Evolutionary conservation across 1,140 invertebrate genomes (phyloP).

Genomic region (Aleiodes sp.): DNA sequence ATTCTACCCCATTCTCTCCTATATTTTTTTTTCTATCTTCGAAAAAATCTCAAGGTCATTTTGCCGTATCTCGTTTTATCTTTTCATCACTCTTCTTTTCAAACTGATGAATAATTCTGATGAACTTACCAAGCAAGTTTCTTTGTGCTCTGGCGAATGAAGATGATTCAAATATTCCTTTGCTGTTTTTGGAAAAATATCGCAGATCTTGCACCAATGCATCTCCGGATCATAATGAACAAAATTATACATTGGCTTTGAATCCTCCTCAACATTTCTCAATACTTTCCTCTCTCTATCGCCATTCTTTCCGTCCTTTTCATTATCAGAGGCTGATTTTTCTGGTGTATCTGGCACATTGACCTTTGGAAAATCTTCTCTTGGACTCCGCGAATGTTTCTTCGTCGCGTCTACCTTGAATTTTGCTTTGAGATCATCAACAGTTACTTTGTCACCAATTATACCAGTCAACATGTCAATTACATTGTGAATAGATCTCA

Average conservation of each 20-base stretch:
- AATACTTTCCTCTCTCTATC: slow-evolving; percentile 51
- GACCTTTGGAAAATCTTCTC: slow-evolving; percentile 57
- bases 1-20: too few relatives aligned
- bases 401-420: slow-evolving; percentile 51
- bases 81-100: too few relatives aligned
- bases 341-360: slow-evolving; percentile 54
- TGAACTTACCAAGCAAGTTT: slow-evolving; percentile 67
- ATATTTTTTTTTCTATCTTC: too few relatives aligned
- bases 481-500: slow-evolving; percentile 84
- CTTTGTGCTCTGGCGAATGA: slow-evolving; percentile 79
- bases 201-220: slow-evolving; percentile 87
- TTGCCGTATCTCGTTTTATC: too few relatives aligned
- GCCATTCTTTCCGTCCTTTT: slow-evolving; percentile 58
- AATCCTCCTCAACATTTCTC: slow-evolving; percentile 44
- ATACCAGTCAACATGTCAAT: slow-evolving; percentile 85
- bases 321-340: slow-evolving; percentile 54
- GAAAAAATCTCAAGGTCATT: too few relatives aligned
- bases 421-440: slow-evolving; percentile 60
- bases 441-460: slow-evolving; percentile 74
- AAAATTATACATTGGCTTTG: slow-evolving; percentile 74
- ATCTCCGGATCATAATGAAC: slow-evolving; percentile 88
- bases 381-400: slow-evolving; percentile 57
- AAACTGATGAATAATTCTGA: slow-evolving; percentile 16
- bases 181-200: slow-evolving; percentile 85
- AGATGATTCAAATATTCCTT: slow-evolving; percentile 86